Base-by-base conservation (phyloP, 92 coral and sea anemone species). In the Bergia sp. region DNA sequence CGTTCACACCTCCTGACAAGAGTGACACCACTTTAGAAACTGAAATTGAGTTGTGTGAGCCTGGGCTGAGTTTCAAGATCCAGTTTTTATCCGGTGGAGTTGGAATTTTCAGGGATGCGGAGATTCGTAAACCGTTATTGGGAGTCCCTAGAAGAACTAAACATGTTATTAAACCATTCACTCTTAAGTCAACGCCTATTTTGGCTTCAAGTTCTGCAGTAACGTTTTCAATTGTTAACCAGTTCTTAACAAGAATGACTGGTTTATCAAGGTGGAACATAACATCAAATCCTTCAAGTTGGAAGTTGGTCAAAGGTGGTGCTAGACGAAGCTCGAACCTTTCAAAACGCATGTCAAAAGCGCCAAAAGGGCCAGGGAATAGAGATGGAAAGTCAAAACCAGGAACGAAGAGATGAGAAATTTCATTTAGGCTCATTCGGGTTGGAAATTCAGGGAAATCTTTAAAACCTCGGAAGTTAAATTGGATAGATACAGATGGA, bases 111-210 rank as follows among this genome's bases (percentile, higher is more conserved):
- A 91, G 44, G 67, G 29, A 18, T 61, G 69, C 69, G 20, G 29
- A 61, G n/a, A 61, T 61, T 61, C 7, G 69, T 18, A 61, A 18
- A 13, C 29, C 69, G 1, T 16, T 61, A 6, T 18, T 61, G 69
- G 29, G 37, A 37, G 87, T 79, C 50, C 94, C 92, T 65, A 92
- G 71, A 21, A 23, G 87, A 50, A 87, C 82, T 49, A 87, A 81
- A 38, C 94, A 90, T 64, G 85, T 53, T 49, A 92, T 76, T 3
- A 64, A n/a, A 2, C 94, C 94, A 18, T 57, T 86, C 41, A 90
- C 91, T 18, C 71, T 41, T 57, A 90, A 53, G 15, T 85, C 47
- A 11, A 64, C 58, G 4, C 64, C 36, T 67, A 15, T 42, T 45
- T 37, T 61, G 3, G 85, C 86, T 44, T 79, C 40, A 1, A 92